These are phyloP conservation scores for Drosophila vallismaia DNA, from an alignment of 2,888 invertebrate genomes.

Conservation along the genomic window DNA sequence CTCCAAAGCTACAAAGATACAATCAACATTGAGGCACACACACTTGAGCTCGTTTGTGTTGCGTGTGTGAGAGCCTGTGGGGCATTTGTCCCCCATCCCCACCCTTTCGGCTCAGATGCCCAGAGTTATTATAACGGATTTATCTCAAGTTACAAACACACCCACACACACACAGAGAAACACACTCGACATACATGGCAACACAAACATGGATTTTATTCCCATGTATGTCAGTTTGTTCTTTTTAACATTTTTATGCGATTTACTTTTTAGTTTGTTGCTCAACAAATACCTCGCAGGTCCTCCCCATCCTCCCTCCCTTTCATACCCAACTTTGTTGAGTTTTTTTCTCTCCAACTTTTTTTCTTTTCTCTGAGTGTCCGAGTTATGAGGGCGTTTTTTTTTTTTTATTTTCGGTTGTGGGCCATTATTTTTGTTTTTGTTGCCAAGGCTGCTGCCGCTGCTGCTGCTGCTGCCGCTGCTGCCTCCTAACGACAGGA, in stretches of 20 bases:
- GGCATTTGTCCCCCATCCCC: slow-evolving; percentile 40
- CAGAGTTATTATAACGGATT: slow-evolving; percentile 76
- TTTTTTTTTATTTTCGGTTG: slow-evolving; percentile 8
- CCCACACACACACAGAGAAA: slow-evolving; percentile 7
- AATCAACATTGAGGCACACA: slow-evolving; percentile 60
- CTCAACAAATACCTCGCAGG: slow-evolving; percentile 44
- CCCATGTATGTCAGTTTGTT: slow-evolving; percentile 34
- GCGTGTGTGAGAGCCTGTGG: slow-evolving; percentile 49
- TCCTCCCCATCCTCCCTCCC: slow-evolving; percentile 23
- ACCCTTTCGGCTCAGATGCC: slow-evolving; percentile 48
- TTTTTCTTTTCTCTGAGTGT: not conserved
- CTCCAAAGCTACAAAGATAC: slow-evolving; percentile 64
- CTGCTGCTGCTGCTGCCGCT: not conserved
- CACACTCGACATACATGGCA: slow-evolving; percentile 23
- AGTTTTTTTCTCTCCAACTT: slow-evolving; percentile 8
- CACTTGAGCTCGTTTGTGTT: slow-evolving; percentile 30
- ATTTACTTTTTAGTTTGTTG: slow-evolving; percentile 62
- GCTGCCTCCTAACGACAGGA: slow-evolving; percentile 61
- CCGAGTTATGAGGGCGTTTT: slow-evolving; percentile 4
- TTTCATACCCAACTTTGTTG: no score
- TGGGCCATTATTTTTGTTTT: slow-evolving; percentile 26
- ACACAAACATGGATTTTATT: slow-evolving; percentile 62
- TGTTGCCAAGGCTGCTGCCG: slow-evolving; percentile 49
- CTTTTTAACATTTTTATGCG: slow-evolving; percentile 51
- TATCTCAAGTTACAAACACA: slow-evolving; percentile 71